These are phyloP conservation scores for Luperina nickerlii DNA, from an alignment of 2,888 invertebrate species.

Conservation along the genomic window DNA sequence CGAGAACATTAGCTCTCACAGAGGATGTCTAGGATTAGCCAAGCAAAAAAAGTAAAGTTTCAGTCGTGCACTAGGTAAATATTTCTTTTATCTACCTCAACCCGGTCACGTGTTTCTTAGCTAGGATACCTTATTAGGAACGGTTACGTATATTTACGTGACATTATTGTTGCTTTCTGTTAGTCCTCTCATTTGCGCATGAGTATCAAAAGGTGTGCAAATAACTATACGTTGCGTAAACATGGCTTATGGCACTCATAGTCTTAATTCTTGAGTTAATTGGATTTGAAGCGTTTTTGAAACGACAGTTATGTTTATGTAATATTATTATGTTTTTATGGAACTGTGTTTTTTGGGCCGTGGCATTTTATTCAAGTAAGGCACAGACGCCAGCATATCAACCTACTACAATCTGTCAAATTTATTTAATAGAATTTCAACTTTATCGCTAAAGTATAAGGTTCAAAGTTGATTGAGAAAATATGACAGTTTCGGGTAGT, in stretches of 20 bases:
- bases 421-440: too few relatives aligned
- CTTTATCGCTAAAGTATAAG: too few relatives aligned
- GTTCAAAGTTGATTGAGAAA: too few relatives aligned
- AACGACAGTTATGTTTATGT: slow-evolving; percentile 21
- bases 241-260: slow-evolving; percentile 14
- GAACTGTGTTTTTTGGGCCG: neutral
- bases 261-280: slow-evolving; percentile 62
- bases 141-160: slow-evolving; percentile 8
- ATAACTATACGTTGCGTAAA: slow-evolving; percentile 41
- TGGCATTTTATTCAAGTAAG: slow-evolving; percentile 9
- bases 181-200: slow-evolving; percentile 31
- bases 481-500: too few relatives aligned
- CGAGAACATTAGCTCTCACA: neutral
- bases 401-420: too few relatives aligned
- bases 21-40: neutral
- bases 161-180: slow-evolving; percentile 31
- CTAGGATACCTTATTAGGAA: slow-evolving; percentile 7
- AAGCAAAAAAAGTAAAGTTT: neutral
- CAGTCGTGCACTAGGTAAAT: neutral
- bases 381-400: too few relatives aligned
- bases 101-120: neutral
- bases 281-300: slow-evolving; percentile 64
- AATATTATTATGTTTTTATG: slow-evolving; percentile 18
- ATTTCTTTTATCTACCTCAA: neutral
- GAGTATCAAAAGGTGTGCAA: slow-evolving; percentile 42